Conservation (phyloP, 2,888 invertebrate species). For the Agrochola macilenta region DNA sequence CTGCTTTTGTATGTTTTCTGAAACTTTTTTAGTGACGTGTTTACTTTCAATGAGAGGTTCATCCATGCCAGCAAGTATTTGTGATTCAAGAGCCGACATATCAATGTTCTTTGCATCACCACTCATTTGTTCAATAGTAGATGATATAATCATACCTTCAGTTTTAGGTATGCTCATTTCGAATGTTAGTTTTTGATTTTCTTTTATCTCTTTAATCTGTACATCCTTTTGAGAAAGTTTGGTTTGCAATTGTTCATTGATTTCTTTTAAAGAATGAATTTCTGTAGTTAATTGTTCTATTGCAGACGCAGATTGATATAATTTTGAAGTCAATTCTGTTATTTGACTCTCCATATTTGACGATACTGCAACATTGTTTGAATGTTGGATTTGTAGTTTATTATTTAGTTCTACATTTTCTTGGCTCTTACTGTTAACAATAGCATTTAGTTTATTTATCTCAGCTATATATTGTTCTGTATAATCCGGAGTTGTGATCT, state of each 20-base stretch:
- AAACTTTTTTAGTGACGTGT: slow-evolving; percentile 69
- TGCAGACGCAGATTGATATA: slow-evolving; percentile 69
- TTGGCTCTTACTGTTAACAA: slow-evolving; percentile 87
- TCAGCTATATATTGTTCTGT: slow-evolving; percentile 89
- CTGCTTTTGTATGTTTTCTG: slow-evolving; percentile 72
- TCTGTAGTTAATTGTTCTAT: slow-evolving; percentile 72
- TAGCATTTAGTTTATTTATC: slow-evolving; percentile 90
- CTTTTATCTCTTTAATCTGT: slow-evolving; percentile 81
- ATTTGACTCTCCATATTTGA: slow-evolving; percentile 78
- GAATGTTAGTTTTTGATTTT: slow-evolving; percentile 83
- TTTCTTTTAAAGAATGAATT: slow-evolving; percentile 71
- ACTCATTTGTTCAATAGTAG: slow-evolving; percentile 84
- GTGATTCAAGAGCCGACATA: slow-evolving; percentile 82
- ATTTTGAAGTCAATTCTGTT: slow-evolving; percentile 79
- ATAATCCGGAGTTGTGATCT: slow-evolving; percentile 79
- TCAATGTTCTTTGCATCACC: slow-evolving; percentile 74
- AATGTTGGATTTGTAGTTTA: slow-evolving; percentile 76
- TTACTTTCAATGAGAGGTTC: slow-evolving; percentile 64
- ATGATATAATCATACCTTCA: slow-evolving; percentile 88
- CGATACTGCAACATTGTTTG: slow-evolving; percentile 70
- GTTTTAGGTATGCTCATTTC: slow-evolving; percentile 89
- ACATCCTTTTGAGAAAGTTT: slow-evolving; percentile 79
- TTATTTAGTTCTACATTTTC: slow-evolving; percentile 83
- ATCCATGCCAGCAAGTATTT: slow-evolving; percentile 80
- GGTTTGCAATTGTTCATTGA: slow-evolving; percentile 76